Conservation (phyloP, 2,113 vertebrate species). For the Ranitomeya variabilis region DNA sequence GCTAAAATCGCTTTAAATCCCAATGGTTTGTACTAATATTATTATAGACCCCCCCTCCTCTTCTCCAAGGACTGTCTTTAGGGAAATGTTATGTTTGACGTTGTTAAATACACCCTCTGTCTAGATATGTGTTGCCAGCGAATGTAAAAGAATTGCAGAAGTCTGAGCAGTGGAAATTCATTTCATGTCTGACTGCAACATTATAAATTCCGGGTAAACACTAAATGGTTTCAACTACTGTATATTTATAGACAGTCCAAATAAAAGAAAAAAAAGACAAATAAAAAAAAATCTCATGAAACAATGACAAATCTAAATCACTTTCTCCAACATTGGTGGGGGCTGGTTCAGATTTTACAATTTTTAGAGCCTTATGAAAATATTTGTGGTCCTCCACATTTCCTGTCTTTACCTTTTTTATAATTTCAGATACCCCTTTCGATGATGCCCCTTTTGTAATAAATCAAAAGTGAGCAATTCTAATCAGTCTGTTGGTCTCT, state of each 20-base stretch:
- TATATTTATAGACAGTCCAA: background rate
- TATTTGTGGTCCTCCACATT: too few relatives aligned
- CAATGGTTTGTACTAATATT: constrained; percentile 32
- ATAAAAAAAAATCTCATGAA: background rate
- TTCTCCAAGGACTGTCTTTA: constrained; percentile 11
- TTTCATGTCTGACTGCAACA: background rate
- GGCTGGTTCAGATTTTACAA: too few relatives aligned
- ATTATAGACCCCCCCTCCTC: constrained; percentile 1
- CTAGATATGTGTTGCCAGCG: background rate
- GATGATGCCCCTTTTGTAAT: too few relatives aligned
- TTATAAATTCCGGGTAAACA: background rate
- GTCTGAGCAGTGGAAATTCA: background rate
- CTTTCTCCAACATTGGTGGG: too few relatives aligned
- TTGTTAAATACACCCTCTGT: constrained; percentile 38
- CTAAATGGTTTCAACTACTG: background rate
- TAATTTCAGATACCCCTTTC: too few relatives aligned
- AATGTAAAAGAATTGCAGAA: background rate
- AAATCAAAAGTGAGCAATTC: too few relatives aligned
- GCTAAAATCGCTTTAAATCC: constrained; percentile 38
- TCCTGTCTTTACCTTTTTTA: too few relatives aligned
- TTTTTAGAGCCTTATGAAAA: too few relatives aligned
- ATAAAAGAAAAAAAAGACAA: background rate
- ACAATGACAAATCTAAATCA: background rate
- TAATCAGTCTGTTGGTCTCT: too few relatives aligned
- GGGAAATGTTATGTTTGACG: constrained; percentile 44